Evolutionary conservation across 2,113 vertebrate species (phyloP), one percentile per base, ranked within the genome.

Genomic region (Oncorhynchus nerka): DNA sequence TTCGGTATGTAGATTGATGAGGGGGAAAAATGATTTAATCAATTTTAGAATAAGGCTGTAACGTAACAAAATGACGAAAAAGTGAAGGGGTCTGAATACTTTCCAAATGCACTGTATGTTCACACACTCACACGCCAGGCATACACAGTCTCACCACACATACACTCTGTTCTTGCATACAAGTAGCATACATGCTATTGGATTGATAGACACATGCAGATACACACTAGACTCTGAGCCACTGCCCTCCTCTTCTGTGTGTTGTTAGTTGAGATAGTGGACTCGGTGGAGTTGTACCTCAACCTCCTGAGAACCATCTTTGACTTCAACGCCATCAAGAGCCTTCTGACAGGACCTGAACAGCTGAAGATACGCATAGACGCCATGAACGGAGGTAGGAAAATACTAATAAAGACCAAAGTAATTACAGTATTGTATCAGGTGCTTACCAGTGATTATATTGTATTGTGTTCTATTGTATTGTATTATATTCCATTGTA

Each of bases 241-340:
- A n/a, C n/a, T 64, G 9, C 20, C 22, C 68, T 68, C 7, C 11
- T 55, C 51, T 55, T 15, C 51, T 55, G 4, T 92, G 2, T 15
- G 76, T 89, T 89, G 83, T 16, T 83, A 99, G 98, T 99, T 91
- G 98, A 99, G 92, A 97, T 99, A 9, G 95, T 99, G 71, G 97
- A 99, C 90, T 96, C 97, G 2, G 97, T 99, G 66, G 97, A 99
- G 45, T 95, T 99, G 81, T 99, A 99, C 92, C 95, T 98, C 77
- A 97, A 94, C 83, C 92, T 99, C 78, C 93, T 99, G 73, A 90
- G 95, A 85, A 96, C 85, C 88, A 93, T 99, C 87, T 99, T 99
- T 91, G 97, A 99, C 90, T 99, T 99, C 77, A 93, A 7, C 9
- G 90, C 93, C 12, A 99, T 99, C 84, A 97, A 96, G 90, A 94